Evolutionary conservation across 2,797 vertebrate genomes (phyloP).

Genomic region (Odontamblyopus rebecca): DNA sequence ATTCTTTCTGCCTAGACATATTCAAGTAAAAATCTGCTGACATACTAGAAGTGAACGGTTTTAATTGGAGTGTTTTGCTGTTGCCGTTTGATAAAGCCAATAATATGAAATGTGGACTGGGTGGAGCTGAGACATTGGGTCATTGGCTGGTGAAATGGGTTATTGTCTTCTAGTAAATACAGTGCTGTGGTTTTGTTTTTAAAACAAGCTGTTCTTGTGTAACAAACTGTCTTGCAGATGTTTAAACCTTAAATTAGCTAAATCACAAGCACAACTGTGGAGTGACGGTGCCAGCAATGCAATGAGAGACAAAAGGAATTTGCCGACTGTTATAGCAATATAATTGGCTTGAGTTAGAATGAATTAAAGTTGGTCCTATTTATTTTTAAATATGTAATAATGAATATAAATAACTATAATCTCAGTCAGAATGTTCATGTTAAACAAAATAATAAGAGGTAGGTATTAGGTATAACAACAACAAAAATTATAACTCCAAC

Average conservation of each 20-base stretch:
- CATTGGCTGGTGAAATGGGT: slow-evolving; percentile 43
- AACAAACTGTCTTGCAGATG: slow-evolving; percentile 44
- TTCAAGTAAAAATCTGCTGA: slow-evolving; percentile 27
- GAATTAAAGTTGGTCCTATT: slow-evolving; percentile 31
- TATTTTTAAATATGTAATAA: too few relatives aligned
- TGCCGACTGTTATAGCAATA: slow-evolving; percentile 29
- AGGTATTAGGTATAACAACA: too few relatives aligned
- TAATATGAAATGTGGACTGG: slow-evolving; percentile 17
- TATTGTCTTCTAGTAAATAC: slow-evolving; percentile 60
- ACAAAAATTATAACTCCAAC: background rate
- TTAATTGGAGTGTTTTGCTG: slow-evolving; percentile 4
- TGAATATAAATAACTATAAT: too few relatives aligned
- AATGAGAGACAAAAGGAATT: slow-evolving; percentile 54
- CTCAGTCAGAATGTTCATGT: too few relatives aligned
- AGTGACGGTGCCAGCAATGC: slow-evolving; percentile 36
- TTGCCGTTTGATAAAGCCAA: slow-evolving; percentile 8
- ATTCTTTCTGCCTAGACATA: slow-evolving; percentile 14
- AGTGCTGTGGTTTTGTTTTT: slow-evolving; percentile 58
- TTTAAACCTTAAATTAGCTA: slow-evolving; percentile 58
- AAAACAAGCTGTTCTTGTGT: slow-evolving; percentile 52
- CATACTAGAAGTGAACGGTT: slow-evolving; percentile 18
- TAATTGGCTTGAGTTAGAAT: slow-evolving; percentile 39
- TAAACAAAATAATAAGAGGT: too few relatives aligned
- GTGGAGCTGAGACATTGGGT: slow-evolving; percentile 39
- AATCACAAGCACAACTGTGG: slow-evolving; percentile 43